Percentiles rank a stretch among this genome's conserved stretches.
These are phyloP conservation scores for Antitype chi DNA, from an alignment of 2,888 invertebrate genomes.

Conservation along the genomic window DNA sequence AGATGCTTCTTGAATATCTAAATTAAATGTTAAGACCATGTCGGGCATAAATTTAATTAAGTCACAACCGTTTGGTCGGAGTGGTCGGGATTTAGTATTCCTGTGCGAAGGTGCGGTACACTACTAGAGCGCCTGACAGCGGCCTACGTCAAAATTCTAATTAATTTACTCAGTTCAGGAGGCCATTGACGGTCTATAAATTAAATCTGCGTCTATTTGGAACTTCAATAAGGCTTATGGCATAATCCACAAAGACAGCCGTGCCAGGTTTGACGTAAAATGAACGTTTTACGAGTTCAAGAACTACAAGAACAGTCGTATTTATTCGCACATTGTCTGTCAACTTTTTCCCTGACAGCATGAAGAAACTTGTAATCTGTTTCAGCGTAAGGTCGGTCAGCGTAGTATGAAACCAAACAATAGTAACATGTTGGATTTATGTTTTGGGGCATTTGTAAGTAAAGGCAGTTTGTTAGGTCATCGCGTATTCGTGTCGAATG, in stretches of 20 bases:
- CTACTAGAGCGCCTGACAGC: conserved; percentile 58
- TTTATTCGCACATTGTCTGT: conserved; percentile 30
- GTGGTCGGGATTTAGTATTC: conserved; percentile 64
- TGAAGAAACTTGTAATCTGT: conserved; percentile 47
- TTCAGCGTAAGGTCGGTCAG: conserved; percentile 28
- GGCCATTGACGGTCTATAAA: conserved; percentile 63
- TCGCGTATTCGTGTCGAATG: conserved; percentile 49
- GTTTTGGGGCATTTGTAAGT: conserved; percentile 60
- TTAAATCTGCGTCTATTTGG: conserved; percentile 59
- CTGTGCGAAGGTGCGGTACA: conserved; percentile 53
- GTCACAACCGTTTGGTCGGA: conserved; percentile 45
- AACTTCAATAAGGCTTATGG: conserved; percentile 53
- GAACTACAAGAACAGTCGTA: conserved; percentile 25
- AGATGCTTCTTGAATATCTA: conserved; percentile 48
- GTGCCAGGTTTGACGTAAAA: conserved; percentile 24
- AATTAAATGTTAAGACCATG: conserved; percentile 59
- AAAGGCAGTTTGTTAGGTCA: conserved; percentile 62
- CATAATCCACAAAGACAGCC: conserved; percentile 51
- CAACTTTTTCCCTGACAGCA: conserved; percentile 24
- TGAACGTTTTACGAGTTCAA: conserved; percentile 17
- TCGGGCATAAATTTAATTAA: conserved; percentile 62
- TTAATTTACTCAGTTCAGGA: conserved; percentile 64
- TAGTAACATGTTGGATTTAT: conserved; percentile 62
- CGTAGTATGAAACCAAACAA: conserved; percentile 51
- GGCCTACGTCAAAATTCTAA: conserved; percentile 68